A percentile compares a stretch with the other conserved stretches of the same genome.
phyloP scores from a whole-genome alignment of 2,888 invertebrate species.

The Tetranychus piercei region DNA sequence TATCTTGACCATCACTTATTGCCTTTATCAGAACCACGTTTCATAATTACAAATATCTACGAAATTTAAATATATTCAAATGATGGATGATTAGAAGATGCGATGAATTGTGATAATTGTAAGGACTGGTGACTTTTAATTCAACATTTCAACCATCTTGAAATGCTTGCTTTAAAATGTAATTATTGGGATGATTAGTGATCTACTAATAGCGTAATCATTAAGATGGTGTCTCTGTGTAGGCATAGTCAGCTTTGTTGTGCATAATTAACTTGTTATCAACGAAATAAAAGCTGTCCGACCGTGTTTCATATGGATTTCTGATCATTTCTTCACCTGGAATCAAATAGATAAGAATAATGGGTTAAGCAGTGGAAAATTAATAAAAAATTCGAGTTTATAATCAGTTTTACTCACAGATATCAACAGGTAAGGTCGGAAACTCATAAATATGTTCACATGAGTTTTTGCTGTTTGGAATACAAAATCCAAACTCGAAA shows the following conservation, averaged over 20 bases:
- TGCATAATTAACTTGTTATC: constrained; percentile 94
- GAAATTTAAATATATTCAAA: constrained; percentile 12
- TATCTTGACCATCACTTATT: too few species aligned
- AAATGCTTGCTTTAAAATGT: background rate
- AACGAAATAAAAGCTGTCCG: constrained; percentile 97
- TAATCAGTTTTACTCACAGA: constrained; percentile 47
- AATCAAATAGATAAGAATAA: background rate
- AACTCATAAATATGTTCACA: constrained; percentile 99
- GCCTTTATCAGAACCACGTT: too few species aligned
- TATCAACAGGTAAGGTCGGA: constrained; percentile 62
- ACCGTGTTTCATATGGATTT: constrained; percentile 85
- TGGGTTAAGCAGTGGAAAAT: background rate
- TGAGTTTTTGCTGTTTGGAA: constrained; percentile 88
- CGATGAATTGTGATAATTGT: too few species aligned
- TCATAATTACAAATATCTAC: too few species aligned
- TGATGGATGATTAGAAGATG: constrained; percentile 32
- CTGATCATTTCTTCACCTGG: constrained; percentile 88
- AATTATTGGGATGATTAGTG: background rate
- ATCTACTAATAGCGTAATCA: background rate
- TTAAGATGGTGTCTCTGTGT: constrained; percentile 42
- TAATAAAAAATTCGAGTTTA: background rate
- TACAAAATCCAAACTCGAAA: constrained; percentile 98
- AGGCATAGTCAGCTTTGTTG: constrained; percentile 97
- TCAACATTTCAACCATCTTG: background rate
- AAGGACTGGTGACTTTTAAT: too few species aligned